Conservation (phyloP, 2,797 vertebrate species). For the Molossus alvarezi region DNA sequence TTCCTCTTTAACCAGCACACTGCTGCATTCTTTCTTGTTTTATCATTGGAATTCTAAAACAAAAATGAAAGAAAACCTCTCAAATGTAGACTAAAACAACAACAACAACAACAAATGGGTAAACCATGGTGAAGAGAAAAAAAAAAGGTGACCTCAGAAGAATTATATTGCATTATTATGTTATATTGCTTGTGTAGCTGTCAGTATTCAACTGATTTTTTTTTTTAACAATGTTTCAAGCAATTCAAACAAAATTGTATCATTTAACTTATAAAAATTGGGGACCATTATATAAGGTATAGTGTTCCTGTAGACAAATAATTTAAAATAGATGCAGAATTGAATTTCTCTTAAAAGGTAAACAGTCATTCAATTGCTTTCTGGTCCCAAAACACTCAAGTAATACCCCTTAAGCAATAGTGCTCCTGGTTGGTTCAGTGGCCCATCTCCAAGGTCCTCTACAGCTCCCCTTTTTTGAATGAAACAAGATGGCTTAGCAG, state of each 20-base stretch:
- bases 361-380: not conserved
- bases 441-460: not conserved
- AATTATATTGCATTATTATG: constrained; percentile 5
- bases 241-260: constrained; percentile 15
- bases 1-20: not conserved
- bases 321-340: not conserved
- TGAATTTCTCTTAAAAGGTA: constrained; percentile 26
- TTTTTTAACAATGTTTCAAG: not conserved
- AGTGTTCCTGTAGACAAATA: not conserved
- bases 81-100: not conserved
- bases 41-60: not conserved
- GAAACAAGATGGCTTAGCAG: not conserved
- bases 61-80: not conserved
- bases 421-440: not conserved
- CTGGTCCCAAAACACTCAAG: not conserved
- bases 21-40: not conserved
- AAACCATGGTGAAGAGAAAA: not conserved
- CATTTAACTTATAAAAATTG: constrained; percentile 4
- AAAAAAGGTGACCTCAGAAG: not conserved
- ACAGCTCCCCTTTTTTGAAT: not conserved
- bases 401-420: not conserved
- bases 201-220: constrained; percentile 10
- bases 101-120: not conserved
- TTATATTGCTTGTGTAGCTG: not conserved
- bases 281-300: not conserved